Base-by-base conservation (phyloP, 2,797 vertebrate genomes). In the Mormyrops boulengeri region DNA sequence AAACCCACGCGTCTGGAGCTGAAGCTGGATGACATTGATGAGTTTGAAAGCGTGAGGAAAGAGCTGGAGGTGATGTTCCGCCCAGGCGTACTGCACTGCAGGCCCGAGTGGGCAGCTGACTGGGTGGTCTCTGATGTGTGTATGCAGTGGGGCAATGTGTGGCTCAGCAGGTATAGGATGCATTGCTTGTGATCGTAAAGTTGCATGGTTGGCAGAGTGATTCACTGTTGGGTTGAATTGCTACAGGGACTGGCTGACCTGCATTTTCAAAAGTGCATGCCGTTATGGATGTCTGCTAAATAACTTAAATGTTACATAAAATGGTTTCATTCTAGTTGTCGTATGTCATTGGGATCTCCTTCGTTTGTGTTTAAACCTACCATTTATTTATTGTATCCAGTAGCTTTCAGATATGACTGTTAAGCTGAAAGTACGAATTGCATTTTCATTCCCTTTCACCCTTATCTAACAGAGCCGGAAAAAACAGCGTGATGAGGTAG, bases 1-100 rank as follows among this genome's bases (percentile, higher is more conserved):
- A 99, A 99, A 88, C 98, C 98, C 7, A 99, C 98, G 0, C 97
- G 98, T 4, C 93, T 99, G 90, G 98, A 99, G 92, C 96, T 99
- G 89, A 99, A 99, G 91, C 95, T 99, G 88, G 98, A 99, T 11
- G 98, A 99, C 89, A 97, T 97, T 0, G 98, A 99, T 50, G 98
- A 99, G 93, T 99, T 99, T 57, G 98, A 99, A 92, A 97, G 96
- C 62, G 94, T 98, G 82, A 97, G 97, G 85, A 99, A 99, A 91
- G 98, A 99, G 88, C 95, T 99, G 0, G 98, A 99, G 97, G 98
- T 98, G 91, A 90, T 94, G 57, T 14, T 12, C 4, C 19, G 1
- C 8, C 47, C 17, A 82, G 26, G 17, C 26, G 34, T 11, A 85
- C 84, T 85, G 19, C 44, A 12, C 53, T 12, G 22, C 55, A 11